These are phyloP conservation scores for Drosophila monieri DNA, from an alignment of 2,888 invertebrate genomes.

Conservation along the genomic window DNA sequence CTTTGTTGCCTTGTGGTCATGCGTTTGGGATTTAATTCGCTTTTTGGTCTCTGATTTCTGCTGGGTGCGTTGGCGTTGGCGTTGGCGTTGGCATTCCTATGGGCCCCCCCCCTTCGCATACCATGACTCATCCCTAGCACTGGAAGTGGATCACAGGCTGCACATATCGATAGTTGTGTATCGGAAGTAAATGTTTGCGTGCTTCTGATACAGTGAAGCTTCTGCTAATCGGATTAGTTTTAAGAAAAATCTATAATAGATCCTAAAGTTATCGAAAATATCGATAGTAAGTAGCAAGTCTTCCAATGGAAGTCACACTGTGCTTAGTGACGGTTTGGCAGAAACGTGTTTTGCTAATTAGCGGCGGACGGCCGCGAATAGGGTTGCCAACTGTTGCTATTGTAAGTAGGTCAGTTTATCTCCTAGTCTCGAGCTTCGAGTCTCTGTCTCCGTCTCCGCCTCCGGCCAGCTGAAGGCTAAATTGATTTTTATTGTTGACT, in stretches of 20 bases:
- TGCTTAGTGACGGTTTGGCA: neutral
- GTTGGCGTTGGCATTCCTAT: slow-evolving; percentile 13
- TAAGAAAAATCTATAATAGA: too few species aligned
- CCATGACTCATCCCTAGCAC: slow-evolving; percentile 1
- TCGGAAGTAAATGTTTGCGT: neutral
- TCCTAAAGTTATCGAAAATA: slow-evolving; percentile 16
- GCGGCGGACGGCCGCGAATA: slow-evolving; percentile 32
- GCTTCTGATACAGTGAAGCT: too few species aligned
- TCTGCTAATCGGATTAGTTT: too few species aligned
- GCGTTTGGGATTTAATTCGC: slow-evolving; percentile 65
- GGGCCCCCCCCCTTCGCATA: too few species aligned
- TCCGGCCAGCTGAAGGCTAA: slow-evolving; percentile 17
- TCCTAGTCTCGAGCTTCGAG: slow-evolving; percentile 21
- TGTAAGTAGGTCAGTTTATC: slow-evolving; percentile 69
- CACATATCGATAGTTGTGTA: neutral
- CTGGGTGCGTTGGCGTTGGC: slow-evolving; percentile 27
- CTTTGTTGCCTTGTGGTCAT: slow-evolving; percentile 59
- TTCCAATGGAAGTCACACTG: neutral
- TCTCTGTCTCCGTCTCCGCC: too few species aligned
- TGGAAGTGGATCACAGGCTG: neutral
- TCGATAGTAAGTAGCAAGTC: neutral
- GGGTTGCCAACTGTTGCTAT: slow-evolving; percentile 39
- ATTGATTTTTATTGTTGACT: slow-evolving; percentile 41
- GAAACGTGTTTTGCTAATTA: slow-evolving; percentile 62
- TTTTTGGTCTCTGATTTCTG: slow-evolving; percentile 21